Evolutionary conservation across 2,113 vertebrate species (phyloP).

Genomic region (Podarcis cretensis): DNA sequence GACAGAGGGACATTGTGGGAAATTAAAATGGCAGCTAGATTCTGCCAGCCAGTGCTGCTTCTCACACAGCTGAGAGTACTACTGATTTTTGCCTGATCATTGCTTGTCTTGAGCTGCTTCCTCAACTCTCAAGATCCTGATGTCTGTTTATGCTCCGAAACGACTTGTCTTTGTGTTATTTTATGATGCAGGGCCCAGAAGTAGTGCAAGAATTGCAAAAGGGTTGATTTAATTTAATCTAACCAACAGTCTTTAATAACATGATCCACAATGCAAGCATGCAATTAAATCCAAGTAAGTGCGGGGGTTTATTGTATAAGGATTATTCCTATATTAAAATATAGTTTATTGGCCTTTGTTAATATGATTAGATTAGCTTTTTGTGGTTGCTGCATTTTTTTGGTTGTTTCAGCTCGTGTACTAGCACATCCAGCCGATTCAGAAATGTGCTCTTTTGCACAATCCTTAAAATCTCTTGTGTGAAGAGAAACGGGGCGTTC

Average conservation of each 20-base stretch:
- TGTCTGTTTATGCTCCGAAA: no score
- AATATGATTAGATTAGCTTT: background rate
- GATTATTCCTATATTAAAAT: background rate
- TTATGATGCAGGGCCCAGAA: no score
- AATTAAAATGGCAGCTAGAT: no score
- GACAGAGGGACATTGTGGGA: no score
- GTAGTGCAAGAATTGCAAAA: background rate
- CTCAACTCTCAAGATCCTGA: no score
- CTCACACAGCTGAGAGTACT: no score
- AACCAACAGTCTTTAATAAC: background rate
- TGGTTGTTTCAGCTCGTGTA: background rate
- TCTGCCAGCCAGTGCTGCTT: no score
- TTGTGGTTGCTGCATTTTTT: background rate
- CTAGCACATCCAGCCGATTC: no score
- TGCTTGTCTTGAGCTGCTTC: no score
- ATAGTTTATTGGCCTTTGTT: background rate
- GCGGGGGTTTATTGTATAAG: background rate
- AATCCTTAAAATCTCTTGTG: background rate
- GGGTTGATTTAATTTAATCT: background rate
- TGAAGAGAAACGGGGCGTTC: background rate
- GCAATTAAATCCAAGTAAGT: background rate
- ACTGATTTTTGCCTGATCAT: no score
- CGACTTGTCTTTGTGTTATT: no score
- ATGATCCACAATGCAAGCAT: background rate
- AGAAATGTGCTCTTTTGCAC: background rate